Base-by-base conservation (phyloP, 2,888 invertebrate genomes). In the Calliopum simillimum region DNA sequence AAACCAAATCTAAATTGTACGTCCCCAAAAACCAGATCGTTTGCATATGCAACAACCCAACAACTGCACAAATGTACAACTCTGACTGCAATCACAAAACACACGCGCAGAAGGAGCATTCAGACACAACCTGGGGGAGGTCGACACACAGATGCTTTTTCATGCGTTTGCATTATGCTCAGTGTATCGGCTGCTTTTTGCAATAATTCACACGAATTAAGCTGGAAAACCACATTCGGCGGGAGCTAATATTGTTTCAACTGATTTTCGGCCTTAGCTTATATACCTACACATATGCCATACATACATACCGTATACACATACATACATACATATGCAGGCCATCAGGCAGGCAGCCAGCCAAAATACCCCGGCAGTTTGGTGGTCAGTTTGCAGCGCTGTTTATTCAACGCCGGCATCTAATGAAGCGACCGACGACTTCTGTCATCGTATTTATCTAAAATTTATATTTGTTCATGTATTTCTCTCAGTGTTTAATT, bases 191-290 rank as follows among this genome's bases (percentile, higher is more conserved):
- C 8, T 8, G 8, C 33, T 33, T 33, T 33, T 33, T 64, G 33
- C 33, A 25, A 69, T 44, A 62, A 25, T 46, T 56, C 69, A 69
- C 63, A 71, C 66, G 68, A 63, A 58, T 63, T 70, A 23, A 63
- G 55, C 56, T 21, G 49, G 41, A 47, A 21, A 65, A 69, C 73
- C 68, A 44, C 66, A 55, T 59, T 41, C 53, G 51, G 51, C n/a
- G 58, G 44, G 33, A 73, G 79, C 81, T 79, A 77, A 75, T 80
- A 81, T 80, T 80, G 79, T 81, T 80, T 78, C 78, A 79, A 79
- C 79, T 80, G 81, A 80, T 81, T 80, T 78, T 56, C 56, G 8
- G 14, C 55, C 23, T 14, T 25, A 21, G 55, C 6, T 19, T 14
- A n/a, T 13, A 23, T 21, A 13, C 11, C n/a, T 16, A n/a, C n/a